phyloP scores from a whole-genome alignment of 2,888 invertebrate genomes.

The Pegoplata infirma region DNA sequence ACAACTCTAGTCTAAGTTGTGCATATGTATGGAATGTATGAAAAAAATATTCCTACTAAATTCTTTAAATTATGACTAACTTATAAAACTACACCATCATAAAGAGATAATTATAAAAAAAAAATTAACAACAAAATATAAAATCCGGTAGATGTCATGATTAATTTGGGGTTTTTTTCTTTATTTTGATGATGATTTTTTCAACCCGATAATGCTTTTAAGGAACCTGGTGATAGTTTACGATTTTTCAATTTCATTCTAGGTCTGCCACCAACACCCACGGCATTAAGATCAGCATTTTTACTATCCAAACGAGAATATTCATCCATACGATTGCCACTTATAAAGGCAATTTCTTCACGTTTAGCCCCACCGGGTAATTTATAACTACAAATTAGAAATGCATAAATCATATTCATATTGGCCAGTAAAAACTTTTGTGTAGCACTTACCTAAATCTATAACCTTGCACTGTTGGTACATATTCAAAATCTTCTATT shows the following conservation, averaged over 20 bases:
- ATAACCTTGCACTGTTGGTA: slow-evolving; percentile 70
- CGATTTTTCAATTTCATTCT: slow-evolving; percentile 67
- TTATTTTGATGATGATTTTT: background rate
- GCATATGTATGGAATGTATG: background rate
- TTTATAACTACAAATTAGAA: slow-evolving; percentile 65
- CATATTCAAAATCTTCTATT: slow-evolving; percentile 70
- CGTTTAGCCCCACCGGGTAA: slow-evolving; percentile 69
- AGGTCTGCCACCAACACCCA: slow-evolving; percentile 43
- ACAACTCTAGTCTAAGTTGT: background rate
- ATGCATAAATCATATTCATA: background rate
- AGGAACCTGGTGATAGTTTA: slow-evolving; percentile 70
- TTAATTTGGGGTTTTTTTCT: background rate
- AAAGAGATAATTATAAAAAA: background rate
- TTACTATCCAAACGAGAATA: slow-evolving; percentile 37
- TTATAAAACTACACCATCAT: background rate
- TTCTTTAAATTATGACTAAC: background rate
- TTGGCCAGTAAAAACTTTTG: background rate
- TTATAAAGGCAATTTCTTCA: slow-evolving; percentile 68
- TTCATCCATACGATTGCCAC: slow-evolving; percentile 56
- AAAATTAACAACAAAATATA: background rate
- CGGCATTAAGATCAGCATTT: slow-evolving; percentile 30
- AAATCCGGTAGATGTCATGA: background rate
- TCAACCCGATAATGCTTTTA: slow-evolving; percentile 71
- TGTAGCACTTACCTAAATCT: slow-evolving; percentile 70
- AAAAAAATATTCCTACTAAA: background rate